Evolutionary conservation across 2,888 invertebrate species (phyloP).

Genomic region (Entomobrya proxima): DNA sequence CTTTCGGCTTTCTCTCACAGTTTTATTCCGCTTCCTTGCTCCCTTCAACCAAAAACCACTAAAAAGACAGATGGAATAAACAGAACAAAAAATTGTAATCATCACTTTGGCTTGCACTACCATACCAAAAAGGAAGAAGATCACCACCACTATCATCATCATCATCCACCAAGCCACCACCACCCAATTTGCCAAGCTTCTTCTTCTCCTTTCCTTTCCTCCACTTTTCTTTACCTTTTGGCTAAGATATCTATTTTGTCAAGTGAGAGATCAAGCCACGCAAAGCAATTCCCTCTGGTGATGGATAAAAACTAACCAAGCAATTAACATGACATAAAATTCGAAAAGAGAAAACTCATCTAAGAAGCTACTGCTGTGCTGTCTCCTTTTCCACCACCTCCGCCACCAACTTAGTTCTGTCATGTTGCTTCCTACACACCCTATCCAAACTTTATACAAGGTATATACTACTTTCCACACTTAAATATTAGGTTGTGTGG

Average conservation of each 20-base stretch:
- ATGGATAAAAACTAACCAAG: constrained; percentile 67
- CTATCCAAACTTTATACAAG: not conserved
- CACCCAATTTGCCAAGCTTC: constrained; percentile 18
- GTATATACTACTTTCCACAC: constrained; percentile 6
- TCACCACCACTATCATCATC: not conserved
- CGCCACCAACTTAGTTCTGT: not conserved
- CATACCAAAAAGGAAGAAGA: not conserved
- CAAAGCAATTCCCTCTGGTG: constrained; percentile 60
- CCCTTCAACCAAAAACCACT: constrained; percentile 20
- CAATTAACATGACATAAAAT: constrained; percentile 69
- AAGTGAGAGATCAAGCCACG: constrained; percentile 8
- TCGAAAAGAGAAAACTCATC: constrained; percentile 63
- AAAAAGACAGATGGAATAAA: constrained; percentile 41
- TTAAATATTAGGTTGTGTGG: not conserved
- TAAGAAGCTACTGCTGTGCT: constrained; percentile 17
- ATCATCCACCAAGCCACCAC: not conserved
- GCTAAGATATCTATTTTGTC: constrained; percentile 35
- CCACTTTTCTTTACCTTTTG: constrained; percentile 11
- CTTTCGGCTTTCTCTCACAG: not conserved
- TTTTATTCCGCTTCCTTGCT: constrained; percentile 8
- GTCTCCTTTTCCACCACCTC: not conserved
- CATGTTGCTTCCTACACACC: not conserved
- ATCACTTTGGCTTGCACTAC: no score
- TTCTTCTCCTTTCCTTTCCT: not conserved
- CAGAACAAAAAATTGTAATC: constrained; percentile 25